Base-by-base conservation (phyloP, 1,140 invertebrate species). In the Limonius californicus region DNA sequence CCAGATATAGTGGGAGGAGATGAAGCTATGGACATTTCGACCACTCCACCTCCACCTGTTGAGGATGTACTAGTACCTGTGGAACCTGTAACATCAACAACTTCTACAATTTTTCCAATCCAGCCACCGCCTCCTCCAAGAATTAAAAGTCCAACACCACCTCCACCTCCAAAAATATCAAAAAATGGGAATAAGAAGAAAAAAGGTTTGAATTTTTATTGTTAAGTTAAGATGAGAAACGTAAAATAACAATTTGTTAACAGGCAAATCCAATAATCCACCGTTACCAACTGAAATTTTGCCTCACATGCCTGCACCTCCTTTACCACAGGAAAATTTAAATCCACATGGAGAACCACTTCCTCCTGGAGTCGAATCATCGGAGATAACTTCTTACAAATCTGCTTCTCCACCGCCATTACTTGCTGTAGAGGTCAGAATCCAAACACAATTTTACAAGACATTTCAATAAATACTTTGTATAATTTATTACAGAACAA, bases 1-100 rank as follows among this genome's bases (percentile, higher is more conserved):
- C 70, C 74, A 3, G 80, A 82, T 62, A 74, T 81, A 58, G 77
- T 74, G 30, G 78, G 81, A 42, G 81, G 79, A 45, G 81, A 82
- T 18, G 83, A 84, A 65, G 84, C 83, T 16, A 85, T 85, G 84
- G 83, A 85, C 69, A 76, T 85, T 27, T 84, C 81, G 45, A 84
- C 81, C 9, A 85, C 84, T 2, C 83, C 83, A 30, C 84, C 84
- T 43, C 81, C 80, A 47, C 68, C 70, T 4, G 74, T 32, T 14
- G 56, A 56, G 12, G 45, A 32, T 18, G 47, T 54, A 16, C 11
- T 39, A 18, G 53, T 23, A 12, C 11, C 12, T 11, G 2, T 3
- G 0, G 54, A 50, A 15, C 27, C 39, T n/a, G 42, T 55, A 61
- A 60, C 42, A 70, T 72, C 23, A 72, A 76, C 18, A 12, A 39